These are phyloP conservation scores for Serrognathus titanus DNA, from an alignment of 2,888 invertebrate genomes.

Conservation along the genomic window DNA sequence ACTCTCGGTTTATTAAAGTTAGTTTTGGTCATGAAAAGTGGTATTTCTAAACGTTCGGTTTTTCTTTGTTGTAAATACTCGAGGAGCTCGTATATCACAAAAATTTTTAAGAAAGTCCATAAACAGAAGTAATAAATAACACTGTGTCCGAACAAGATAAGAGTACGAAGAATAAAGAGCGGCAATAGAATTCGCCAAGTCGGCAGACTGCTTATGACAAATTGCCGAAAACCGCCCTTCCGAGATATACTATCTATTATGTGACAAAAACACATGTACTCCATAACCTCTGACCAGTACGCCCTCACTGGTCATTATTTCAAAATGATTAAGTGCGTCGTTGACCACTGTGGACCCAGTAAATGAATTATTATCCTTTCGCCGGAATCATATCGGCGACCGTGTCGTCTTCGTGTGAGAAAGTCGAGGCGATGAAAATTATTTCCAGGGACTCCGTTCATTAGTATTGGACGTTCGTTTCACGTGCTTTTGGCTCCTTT, in stretches of 20 bases:
- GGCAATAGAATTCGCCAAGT: conserved; percentile 33
- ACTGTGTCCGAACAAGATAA: conserved; percentile 30
- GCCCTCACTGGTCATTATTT: conserved; percentile 34
- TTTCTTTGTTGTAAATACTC: too few species aligned
- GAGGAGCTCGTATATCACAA: conserved; percentile 4
- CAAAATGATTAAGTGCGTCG: conserved; percentile 22
- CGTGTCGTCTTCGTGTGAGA: background rate
- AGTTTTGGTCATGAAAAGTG: too few species aligned
- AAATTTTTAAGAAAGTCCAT: conserved; percentile 11
- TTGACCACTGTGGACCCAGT: background rate
- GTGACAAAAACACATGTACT: conserved; percentile 50
- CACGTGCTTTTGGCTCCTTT: background rate
- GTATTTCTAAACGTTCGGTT: too few species aligned
- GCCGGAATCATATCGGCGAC: background rate
- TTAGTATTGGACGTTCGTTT: conserved; percentile 5
- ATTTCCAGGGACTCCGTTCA: background rate
- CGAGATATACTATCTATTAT: conserved; percentile 49
- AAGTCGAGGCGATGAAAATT: background rate
- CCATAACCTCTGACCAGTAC: conserved; percentile 42
- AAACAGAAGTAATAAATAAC: conserved; percentile 31
- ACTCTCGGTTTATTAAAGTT: too few species aligned
- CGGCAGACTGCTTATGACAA: conserved; percentile 44
- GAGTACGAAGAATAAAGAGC: conserved; percentile 29
- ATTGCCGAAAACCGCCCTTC: conserved; percentile 40
- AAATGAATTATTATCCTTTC: background rate